phyloP scores from a whole-genome alignment of 1,140 invertebrate species.

The Reticulitermes speratus region DNA sequence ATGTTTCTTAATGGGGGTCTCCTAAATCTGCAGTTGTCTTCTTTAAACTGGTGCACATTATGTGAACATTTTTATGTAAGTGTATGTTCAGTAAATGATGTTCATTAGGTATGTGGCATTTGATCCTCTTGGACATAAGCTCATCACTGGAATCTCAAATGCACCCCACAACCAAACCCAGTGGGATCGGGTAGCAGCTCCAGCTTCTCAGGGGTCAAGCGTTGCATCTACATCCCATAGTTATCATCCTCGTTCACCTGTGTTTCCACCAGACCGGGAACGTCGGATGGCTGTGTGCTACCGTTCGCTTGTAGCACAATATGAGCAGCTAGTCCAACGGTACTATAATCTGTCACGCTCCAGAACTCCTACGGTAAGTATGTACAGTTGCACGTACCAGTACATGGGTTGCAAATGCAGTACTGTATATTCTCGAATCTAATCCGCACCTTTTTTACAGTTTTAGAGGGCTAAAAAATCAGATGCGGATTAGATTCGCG shows the following conservation, averaged over 20 bases:
- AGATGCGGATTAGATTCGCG: too few relatives aligned
- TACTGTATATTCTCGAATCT: too few relatives aligned
- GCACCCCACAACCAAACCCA: conserved; percentile 50
- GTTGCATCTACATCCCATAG: conserved; percentile 4
- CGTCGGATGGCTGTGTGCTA: conserved; percentile 48
- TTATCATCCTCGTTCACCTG: neutral
- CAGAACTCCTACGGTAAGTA: conserved; percentile 46
- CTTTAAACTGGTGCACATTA: too few relatives aligned
- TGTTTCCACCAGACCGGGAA: conserved; percentile 43
- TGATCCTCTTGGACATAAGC: conserved; percentile 75
- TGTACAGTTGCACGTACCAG: too few relatives aligned
- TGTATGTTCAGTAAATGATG: neutral
- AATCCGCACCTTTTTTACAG: too few relatives aligned
- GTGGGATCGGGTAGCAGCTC: conserved; percentile 49
- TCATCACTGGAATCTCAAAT: conserved; percentile 85
- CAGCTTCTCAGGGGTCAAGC: neutral
- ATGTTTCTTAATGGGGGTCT: too few relatives aligned
- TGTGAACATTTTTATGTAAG: too few relatives aligned
- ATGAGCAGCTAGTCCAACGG: conserved; percentile 51
- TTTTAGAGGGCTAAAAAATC: too few relatives aligned
- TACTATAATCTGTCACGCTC: conserved; percentile 52
- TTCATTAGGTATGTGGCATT: conserved; percentile 69
- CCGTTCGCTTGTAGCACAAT: conserved; percentile 52
- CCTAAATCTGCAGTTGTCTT: too few relatives aligned
- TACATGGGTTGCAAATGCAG: too few relatives aligned